Base-by-base conservation (phyloP, 2,113 vertebrate genomes). In the Tamias sibiricus region DNA sequence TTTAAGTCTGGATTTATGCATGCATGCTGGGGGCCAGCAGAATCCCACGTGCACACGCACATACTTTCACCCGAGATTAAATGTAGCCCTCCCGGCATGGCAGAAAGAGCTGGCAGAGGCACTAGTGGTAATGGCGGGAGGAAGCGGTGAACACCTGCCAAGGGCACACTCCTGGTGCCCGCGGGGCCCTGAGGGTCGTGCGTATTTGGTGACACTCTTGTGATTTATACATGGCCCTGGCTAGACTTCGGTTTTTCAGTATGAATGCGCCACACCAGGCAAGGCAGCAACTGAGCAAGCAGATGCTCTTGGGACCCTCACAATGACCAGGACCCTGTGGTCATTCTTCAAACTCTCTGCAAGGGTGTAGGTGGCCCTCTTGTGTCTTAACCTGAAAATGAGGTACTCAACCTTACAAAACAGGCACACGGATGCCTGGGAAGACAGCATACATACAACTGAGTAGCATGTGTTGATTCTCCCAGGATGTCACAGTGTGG, bases 1-100 rank as follows among this genome's bases (percentile, higher is more conserved):
- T 88, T 91, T 64, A 91, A 87, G 72, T 80, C 91, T 91, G 79
- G 93, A 87, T 95, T 94, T 92, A 83, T 62, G 81, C 26, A 75
- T 49, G 62, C 81, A 57, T 0, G 44, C 90, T 87, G 85, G 68
- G 88, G 83, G 74, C 62, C 6, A 17, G 71, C 49, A 66, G 1
- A 16, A 69, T 72, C 76, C n/a, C 62, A 22, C 30, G 14, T 0
- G n/a, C 62, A 47, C 54, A 35, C 8, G n/a, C 16, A 57, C 57
- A 79, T 26, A 81, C 77, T 49, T 49, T 35, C 1, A 28, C 95
- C 95, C 97, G 82, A 94, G 96, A 72, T 26, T 69, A 86, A 91
- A 69, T 10, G 86, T 12, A 94, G 90, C 3, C 81, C 32, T 84
- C 64, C 59, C 69, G 83, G 72, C 64, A 77, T 37, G 1, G 87